Conservation (phyloP, 2,113 vertebrate species). For the Bos indicus region DNA sequence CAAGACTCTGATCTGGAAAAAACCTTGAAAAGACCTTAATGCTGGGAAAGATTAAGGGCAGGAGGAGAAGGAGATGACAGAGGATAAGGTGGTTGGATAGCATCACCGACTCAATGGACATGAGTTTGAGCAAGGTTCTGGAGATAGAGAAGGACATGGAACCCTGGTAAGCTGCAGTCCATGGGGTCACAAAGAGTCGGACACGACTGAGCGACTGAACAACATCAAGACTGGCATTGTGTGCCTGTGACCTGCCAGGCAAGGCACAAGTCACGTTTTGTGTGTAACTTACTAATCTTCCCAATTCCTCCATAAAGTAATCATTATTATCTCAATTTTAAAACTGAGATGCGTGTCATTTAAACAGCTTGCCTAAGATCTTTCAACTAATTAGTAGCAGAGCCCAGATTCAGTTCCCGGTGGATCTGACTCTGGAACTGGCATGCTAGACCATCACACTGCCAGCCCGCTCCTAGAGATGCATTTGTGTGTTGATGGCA, state of each 20-base stretch:
- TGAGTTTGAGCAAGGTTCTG: neutral
- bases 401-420: neutral
- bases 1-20: neutral
- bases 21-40: neutral
- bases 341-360: neutral
- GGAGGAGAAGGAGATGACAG: neutral
- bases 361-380: neutral
- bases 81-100: neutral
- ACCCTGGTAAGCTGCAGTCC: neutral
- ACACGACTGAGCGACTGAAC: neutral
- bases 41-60: neutral
- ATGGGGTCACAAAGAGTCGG: neutral
- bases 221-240: rapidly evolving
- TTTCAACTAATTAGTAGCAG: neutral
- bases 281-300: neutral
- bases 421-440: neutral
- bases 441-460: rapidly evolving
- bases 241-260: neutral
- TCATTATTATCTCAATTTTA: neutral
- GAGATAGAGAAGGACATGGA: neutral
- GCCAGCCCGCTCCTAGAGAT: neutral
- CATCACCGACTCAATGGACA: neutral
- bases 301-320: rapidly evolving
- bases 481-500: too few relatives aligned
- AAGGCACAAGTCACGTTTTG: rapidly evolving